phyloP scores from a whole-genome alignment of 1,140 invertebrate genomes.

The Papilio glaucus region DNA sequence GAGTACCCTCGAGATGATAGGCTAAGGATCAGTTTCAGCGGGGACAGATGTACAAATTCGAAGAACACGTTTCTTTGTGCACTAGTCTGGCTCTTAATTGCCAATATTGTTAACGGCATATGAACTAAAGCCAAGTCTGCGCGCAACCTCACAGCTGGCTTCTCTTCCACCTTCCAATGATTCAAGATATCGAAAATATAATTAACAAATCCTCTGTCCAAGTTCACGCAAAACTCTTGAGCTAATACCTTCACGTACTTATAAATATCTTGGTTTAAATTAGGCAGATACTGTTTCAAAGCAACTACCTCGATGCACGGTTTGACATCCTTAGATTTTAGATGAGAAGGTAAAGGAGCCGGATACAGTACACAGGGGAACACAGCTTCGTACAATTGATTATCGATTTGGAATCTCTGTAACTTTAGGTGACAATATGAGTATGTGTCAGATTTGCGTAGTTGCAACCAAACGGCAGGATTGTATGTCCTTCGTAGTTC shows the following conservation, averaged over 20 bases:
- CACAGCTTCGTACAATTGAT: slow-evolving; percentile 90
- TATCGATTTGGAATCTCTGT: slow-evolving; percentile 89
- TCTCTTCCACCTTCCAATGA: slow-evolving; percentile 83
- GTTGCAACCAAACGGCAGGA: slow-evolving; percentile 91
- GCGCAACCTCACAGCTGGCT: slow-evolving; percentile 82
- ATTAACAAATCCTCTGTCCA: slow-evolving; percentile 89
- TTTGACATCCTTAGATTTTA: slow-evolving; percentile 79
- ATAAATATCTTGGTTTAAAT: slow-evolving; percentile 85
- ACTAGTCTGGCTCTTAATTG: slow-evolving; percentile 69
- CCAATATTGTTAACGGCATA: slow-evolving; percentile 82
- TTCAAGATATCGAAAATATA: slow-evolving; percentile 86
- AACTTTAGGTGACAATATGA: slow-evolving; percentile 88
- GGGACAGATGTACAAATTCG: slow-evolving; percentile 89
- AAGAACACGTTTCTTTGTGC: slow-evolving; percentile 80
- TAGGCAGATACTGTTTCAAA: slow-evolving; percentile 84
- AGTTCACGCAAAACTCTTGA: slow-evolving; percentile 89
- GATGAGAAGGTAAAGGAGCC: slow-evolving; percentile 61
- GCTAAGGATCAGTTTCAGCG: slow-evolving; percentile 87
- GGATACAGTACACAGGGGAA: slow-evolving; percentile 91
- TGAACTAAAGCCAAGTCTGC: slow-evolving; percentile 85
- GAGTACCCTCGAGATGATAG: slow-evolving; percentile 86
- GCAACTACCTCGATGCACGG: slow-evolving; percentile 88
- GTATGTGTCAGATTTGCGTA: slow-evolving; percentile 87
- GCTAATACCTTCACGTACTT: slow-evolving; percentile 89
- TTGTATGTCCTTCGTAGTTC: slow-evolving; percentile 89